Base-by-base conservation (phyloP, 2,797 vertebrate genomes). In the Pitangus sulphuratus region DNA sequence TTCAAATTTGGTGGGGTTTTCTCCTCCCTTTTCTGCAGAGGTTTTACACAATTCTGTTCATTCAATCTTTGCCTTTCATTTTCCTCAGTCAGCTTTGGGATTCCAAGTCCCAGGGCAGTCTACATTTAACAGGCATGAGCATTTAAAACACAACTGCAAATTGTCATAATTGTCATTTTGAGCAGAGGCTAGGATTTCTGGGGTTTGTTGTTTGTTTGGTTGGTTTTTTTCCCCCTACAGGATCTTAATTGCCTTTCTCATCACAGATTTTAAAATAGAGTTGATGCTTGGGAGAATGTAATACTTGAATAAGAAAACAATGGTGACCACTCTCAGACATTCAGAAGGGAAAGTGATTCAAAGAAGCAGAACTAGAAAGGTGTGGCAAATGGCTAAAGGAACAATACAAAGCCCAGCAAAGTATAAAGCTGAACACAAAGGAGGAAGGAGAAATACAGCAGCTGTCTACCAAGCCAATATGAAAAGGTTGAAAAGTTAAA, bases 401-500 rank as follows among this genome's bases (percentile, higher is more conserved):
- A 74, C 83, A 81, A 91, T 65, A 87, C 61, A 91, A 86, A 94
- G 61, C 42, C 76, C 28, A 53, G 39, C 28, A 45, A 88, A 88
- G 51, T 50, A 84, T 74, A 90, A 72, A 76, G 53, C 47, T 76
- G 80, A 94, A 70, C 62, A 86, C 37, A 95, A 92, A 90, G 37
- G 21, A 83, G 18, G 20, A 80, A 89, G 30, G 31, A 58, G 93
- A 93, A 89, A 65, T 40, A 57, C 28, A 88, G 62, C 26, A 84
- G 47, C 72, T 86, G 54, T 81, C 84, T 78, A 78, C 50, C 44
- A 92, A 82, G 33, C 50, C 51, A 86, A 56, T 42, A 90, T 21
- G 47, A 93, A 94, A 94, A 82, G 61, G 58, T 4, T 86, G 79
- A 94, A 95, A 93, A 86, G 56, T 84, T 93, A 88, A 95, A 81